Conservation (phyloP, 1,140 invertebrate species). For the Acromyrmex charruanus region DNA sequence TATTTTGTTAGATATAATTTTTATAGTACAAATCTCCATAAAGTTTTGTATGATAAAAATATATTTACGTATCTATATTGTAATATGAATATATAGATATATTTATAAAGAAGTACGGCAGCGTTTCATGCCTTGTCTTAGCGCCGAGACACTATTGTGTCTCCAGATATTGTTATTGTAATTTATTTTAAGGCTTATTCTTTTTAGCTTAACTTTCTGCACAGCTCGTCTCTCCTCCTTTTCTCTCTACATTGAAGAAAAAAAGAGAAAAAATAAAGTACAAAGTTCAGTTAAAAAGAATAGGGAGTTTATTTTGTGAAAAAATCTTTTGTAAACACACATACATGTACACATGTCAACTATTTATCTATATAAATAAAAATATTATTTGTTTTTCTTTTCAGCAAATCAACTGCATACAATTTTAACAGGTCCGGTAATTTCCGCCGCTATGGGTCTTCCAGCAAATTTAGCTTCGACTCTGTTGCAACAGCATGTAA, state of each 20-base stretch:
- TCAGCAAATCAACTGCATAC: slow-evolving; percentile 88
- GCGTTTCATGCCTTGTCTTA: too few relatives aligned
- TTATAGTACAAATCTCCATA: neutral
- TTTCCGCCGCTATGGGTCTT: slow-evolving; percentile 94
- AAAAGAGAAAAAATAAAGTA: too few relatives aligned
- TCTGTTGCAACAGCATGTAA: slow-evolving; percentile 94
- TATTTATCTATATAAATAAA: neutral
- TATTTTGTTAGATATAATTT: slow-evolving; percentile 17
- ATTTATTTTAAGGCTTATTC: neutral
- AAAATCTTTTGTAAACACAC: neutral
- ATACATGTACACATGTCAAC: neutral
- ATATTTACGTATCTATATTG: neutral
- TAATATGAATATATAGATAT: neutral
- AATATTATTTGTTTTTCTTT: slow-evolving; percentile 58
- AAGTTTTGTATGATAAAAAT: neutral
- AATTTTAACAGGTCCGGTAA: slow-evolving; percentile 93
- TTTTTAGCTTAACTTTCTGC: too few relatives aligned
- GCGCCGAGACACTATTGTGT: too few relatives aligned
- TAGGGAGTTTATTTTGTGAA: too few relatives aligned
- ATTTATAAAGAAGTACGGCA: neutral
- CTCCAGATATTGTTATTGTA: neutral
- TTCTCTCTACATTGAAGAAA: too few relatives aligned
- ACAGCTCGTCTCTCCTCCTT: too few relatives aligned
- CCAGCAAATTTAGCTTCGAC: slow-evolving; percentile 92
- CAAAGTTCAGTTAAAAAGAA: too few relatives aligned